phyloP scores from a whole-genome alignment of 2,888 invertebrate genomes.

The Branchellion lobata region DNA sequence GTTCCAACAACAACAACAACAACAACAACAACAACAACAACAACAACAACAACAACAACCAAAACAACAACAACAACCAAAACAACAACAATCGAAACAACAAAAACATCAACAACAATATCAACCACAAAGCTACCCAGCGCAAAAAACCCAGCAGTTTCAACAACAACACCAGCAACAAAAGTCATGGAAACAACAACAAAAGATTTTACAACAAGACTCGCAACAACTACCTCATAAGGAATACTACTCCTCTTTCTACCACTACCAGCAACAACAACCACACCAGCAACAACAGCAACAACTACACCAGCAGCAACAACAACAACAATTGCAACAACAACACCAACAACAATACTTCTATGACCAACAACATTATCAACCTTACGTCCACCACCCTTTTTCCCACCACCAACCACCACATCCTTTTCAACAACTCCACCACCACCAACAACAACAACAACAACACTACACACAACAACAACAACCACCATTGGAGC shows the following conservation, averaged over 20 bases:
- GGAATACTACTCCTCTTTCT: background rate
- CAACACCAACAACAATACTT: background rate
- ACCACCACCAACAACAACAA: background rate
- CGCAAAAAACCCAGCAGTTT: too few relatives aligned
- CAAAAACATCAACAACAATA: conserved; percentile 3
- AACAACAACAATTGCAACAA: background rate
- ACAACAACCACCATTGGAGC: background rate
- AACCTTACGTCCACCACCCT: background rate
- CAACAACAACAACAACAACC: background rate
- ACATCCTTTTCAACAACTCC: background rate
- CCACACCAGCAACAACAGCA: conserved; percentile 14
- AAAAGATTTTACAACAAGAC: too few relatives aligned
- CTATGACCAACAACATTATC: background rate
- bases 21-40: background rate
- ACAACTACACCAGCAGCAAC: conserved; percentile 25
- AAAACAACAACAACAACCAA: background rate
- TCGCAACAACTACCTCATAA: too few relatives aligned
- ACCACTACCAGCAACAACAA: background rate
- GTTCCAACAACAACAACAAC: conserved; percentile 5
- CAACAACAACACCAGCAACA: too few relatives aligned
- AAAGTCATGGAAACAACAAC: too few relatives aligned
- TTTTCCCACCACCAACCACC: background rate
- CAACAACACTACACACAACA: background rate
- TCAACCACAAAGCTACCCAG: background rate
- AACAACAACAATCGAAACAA: background rate